Evolutionary conservation across 2,888 invertebrate species (phyloP), one percentile per base, ranked within the genome.

Genomic region (Drosophila dives): DNA sequence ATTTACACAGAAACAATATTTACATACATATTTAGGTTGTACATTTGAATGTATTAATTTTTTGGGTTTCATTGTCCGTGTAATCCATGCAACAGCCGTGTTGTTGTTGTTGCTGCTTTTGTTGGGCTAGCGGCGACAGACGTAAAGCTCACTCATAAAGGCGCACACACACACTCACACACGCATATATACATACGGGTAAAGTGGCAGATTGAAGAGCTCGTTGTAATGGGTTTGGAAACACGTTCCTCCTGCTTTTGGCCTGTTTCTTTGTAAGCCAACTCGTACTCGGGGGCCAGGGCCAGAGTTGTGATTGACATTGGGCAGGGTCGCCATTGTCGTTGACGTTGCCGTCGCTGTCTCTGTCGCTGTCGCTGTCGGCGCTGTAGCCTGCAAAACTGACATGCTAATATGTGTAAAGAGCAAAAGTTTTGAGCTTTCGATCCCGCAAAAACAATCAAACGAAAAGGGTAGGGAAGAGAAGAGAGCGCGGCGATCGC

Each of bases 401-500:
- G 79, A 81, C 84, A 84, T 86, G 84, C 84, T 86, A 89, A 90
- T 88, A 90, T 86, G 75, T 87, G 77, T 72, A 77, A 79, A 83
- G 76, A 64, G 71, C 58, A 64, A 55, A 63, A 62, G 64, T 56
- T 66, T 64, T 67, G 51, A 56, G 53, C 56, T 64, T 64, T 66
- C 36, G 48, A 64, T 71, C 73, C 36, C 72, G 67, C 69, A 53
- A 62, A 38, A 66, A 64, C 33, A 69, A 65, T 59, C 58, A 68
- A 59, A 72, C 67, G 70, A 82, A 63, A 8, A 32, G 42, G n/a
- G 55, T n/a, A 23, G n/a, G 23, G 38, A 4, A 55, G 29, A 26
- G n/a, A 40, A 40, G 40, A 40, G 53, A 51, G 51, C 20, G 32
- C 40, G 11, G 32, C 56, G 50, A 63, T 51, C 67, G 73, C 58